Evolutionary conservation across 2,888 invertebrate genomes (phyloP).

Genomic region (Spodoptera littoralis): DNA sequence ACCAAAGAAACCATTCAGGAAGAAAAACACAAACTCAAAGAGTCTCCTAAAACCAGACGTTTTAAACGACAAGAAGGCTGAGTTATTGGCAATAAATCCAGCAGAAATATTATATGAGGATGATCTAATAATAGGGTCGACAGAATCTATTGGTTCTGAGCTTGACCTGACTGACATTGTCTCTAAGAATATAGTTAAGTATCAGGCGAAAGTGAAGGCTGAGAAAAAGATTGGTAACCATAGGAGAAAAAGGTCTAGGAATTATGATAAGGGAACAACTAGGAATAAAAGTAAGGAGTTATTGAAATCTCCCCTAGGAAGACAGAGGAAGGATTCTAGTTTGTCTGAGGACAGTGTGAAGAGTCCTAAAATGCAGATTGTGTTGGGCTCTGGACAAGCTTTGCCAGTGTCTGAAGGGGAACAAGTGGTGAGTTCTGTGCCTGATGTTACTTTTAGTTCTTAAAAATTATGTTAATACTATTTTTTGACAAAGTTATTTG

Average conservation of each 20-base stretch:
- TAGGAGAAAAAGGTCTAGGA: slow-evolving; percentile 78
- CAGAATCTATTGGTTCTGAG: slow-evolving; percentile 76
- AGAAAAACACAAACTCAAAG: slow-evolving; percentile 70
- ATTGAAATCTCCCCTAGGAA: slow-evolving; percentile 73
- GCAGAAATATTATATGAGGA: slow-evolving; percentile 80
- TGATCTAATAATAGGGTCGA: slow-evolving; percentile 77
- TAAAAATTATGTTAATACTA: too few species aligned
- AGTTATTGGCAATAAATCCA: slow-evolving; percentile 63
- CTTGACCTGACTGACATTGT: slow-evolving; percentile 69
- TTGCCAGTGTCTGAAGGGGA: slow-evolving; percentile 89
- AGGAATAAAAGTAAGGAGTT: slow-evolving; percentile 73
- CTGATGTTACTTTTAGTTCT: too few species aligned
- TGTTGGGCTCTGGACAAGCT: slow-evolving; percentile 87
- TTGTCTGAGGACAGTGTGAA: slow-evolving; percentile 78
- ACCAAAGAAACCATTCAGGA: slow-evolving; percentile 67
- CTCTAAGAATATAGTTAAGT: slow-evolving; percentile 68
- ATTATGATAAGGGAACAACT: slow-evolving; percentile 67
- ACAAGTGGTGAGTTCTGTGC: slow-evolving; percentile 83
- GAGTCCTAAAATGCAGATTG: slow-evolving; percentile 84
- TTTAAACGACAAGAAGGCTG: slow-evolving; percentile 50
- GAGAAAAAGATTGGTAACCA: slow-evolving; percentile 81
- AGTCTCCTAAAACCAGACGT: slow-evolving; percentile 66
- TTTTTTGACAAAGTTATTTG: too few species aligned
- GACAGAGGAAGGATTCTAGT: slow-evolving; percentile 76
- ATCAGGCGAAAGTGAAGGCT: slow-evolving; percentile 69